Evolutionary conservation across 2,113 vertebrate species (phyloP).

Genomic region (Salvelinus namaycush): DNA sequence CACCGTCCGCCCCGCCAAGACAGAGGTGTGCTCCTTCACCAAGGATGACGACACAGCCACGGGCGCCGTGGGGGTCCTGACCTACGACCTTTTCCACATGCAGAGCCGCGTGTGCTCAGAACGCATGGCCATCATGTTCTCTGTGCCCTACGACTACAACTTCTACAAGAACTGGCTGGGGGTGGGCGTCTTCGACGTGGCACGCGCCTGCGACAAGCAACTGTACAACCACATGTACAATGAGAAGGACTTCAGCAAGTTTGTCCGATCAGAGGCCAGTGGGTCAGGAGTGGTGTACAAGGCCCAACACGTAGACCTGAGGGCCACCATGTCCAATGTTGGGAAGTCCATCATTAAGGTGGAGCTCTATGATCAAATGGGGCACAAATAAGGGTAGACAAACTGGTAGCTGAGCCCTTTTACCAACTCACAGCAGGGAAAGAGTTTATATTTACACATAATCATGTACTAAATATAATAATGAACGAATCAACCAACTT

Average conservation of each 20-base stretch:
- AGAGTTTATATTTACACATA: background rate
- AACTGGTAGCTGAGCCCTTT: background rate
- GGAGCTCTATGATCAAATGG: constrained; percentile 69
- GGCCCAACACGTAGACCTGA: constrained; percentile 38
- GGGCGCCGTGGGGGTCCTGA: constrained; percentile 65
- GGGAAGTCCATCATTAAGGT: constrained; percentile 71
- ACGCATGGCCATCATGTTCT: constrained; percentile 71
- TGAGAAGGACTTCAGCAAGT: constrained; percentile 56
- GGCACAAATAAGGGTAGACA: constrained; percentile 12
- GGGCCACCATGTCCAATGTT: constrained; percentile 68
- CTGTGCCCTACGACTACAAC: constrained; percentile 66
- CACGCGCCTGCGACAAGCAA: constrained; percentile 58
- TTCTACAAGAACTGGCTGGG: constrained; percentile 66
- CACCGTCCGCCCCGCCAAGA: constrained; percentile 44
- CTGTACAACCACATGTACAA: constrained; percentile 69
- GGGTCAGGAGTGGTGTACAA: constrained; percentile 51
- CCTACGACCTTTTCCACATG: constrained; percentile 73
- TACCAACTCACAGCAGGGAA: background rate
- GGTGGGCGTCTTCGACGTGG: constrained; percentile 52
- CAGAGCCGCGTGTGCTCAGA: constrained; percentile 44
- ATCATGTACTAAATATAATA: background rate
- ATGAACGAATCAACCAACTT: background rate
- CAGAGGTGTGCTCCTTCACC: constrained; percentile 71
- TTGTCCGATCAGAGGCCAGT: constrained; percentile 35
- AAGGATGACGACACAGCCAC: constrained; percentile 68